phyloP scores from a whole-genome alignment of 2,888 invertebrate genomes.

The Chloromyia formosa region DNA sequence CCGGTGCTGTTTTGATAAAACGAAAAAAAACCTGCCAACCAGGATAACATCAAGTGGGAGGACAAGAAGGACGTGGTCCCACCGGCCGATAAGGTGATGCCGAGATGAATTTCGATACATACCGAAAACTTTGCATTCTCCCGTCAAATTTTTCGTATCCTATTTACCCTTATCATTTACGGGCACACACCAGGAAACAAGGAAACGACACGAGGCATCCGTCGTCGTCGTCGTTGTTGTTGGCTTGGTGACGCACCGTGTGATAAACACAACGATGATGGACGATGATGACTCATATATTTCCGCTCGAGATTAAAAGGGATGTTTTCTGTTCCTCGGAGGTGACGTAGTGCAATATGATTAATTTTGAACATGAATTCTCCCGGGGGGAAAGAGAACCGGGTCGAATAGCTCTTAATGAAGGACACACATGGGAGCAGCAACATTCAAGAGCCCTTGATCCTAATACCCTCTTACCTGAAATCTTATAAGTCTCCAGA shows the following conservation, averaged over 20 bases:
- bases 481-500: neutral
- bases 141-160: too few relatives aligned
- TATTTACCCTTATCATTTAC: neutral
- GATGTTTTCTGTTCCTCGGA: neutral
- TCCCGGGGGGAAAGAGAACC: too few relatives aligned
- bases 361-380: neutral
- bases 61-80: too few relatives aligned
- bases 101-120: too few relatives aligned
- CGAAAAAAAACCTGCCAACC: neutral
- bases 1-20: neutral
- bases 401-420: neutral
- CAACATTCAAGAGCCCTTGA: neutral
- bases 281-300: conserved; percentile 21
- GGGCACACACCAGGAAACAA: neutral
- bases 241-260: neutral
- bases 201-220: too few relatives aligned
- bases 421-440: neutral
- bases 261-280: neutral
- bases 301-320: neutral
- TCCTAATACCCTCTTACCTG: neutral
- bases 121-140: too few relatives aligned
- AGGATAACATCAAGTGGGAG: neutral
- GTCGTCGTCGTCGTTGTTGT: too few relatives aligned
- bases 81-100: too few relatives aligned
- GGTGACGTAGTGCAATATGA: neutral